A percentile compares a stretch with the other conserved stretches of the same genome.
These are phyloP conservation scores for Enhydra lutris DNA, from an alignment of 2,113 vertebrate genomes.

Conservation along the genomic window DNA sequence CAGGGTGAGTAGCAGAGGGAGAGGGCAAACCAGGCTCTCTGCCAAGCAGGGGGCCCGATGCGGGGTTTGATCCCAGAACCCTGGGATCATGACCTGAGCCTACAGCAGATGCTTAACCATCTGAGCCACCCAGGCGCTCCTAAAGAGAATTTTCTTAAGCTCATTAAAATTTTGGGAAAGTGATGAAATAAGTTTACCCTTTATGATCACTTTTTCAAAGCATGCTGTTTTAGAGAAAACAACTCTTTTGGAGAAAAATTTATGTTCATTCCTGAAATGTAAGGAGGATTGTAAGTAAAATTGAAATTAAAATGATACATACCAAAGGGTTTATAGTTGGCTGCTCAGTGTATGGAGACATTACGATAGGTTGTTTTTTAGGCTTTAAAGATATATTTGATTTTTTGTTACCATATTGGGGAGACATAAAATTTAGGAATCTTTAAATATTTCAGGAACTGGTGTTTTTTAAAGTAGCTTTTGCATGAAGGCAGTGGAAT, in stretches of 20 bases:
- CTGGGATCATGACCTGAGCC: too few species aligned
- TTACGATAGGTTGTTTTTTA: neutral
- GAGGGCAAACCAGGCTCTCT: too few species aligned
- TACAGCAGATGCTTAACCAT: too few species aligned
- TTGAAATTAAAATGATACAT: neutral
- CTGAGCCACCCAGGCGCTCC: too few species aligned
- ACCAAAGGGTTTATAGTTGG: neutral
- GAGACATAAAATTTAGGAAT: neutral
- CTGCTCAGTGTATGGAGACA: neutral
- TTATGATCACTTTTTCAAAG: neutral
- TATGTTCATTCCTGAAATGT: neutral
- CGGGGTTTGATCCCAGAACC: too few species aligned
- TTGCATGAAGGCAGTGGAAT: neutral
- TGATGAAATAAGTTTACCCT: neutral
- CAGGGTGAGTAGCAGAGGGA: too few species aligned
- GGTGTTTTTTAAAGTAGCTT: neutral
- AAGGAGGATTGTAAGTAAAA: slow-evolving; percentile 10
- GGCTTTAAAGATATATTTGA: neutral
- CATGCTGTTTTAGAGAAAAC: slow-evolving; percentile 20
- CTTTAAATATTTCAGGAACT: slow-evolving; percentile 20
- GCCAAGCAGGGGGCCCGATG: too few species aligned
- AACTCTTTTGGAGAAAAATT: slow-evolving; percentile 10
- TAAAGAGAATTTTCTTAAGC: slow-evolving; percentile 7
- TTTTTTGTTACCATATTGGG: neutral
- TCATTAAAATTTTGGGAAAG: neutral